These are phyloP conservation scores for Sycophila sp. DNA, from an alignment of 1,140 invertebrate genomes.

Conservation along the genomic window DNA sequence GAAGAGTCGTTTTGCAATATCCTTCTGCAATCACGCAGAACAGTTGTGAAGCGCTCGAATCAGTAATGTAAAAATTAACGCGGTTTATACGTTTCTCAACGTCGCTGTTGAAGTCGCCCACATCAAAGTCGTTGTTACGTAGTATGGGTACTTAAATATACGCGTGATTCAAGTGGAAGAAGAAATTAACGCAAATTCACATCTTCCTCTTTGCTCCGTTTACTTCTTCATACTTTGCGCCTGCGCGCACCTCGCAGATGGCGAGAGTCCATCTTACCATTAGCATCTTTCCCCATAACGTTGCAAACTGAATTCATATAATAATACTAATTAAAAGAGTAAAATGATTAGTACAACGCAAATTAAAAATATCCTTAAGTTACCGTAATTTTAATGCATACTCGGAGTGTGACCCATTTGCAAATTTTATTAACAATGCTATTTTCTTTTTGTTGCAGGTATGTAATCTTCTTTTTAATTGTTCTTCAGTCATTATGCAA, in stretches of 20 bases:
- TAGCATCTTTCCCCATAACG: not conserved
- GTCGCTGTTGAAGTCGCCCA: slow-evolving; percentile 11
- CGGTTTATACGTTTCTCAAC: slow-evolving; percentile 14
- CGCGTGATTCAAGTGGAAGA: slow-evolving; percentile 22
- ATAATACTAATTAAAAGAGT: too few species aligned
- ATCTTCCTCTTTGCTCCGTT: slow-evolving; percentile 27
- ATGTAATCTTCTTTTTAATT: not conserved
- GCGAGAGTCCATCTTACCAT: slow-evolving; percentile 28
- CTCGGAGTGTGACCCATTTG: too few species aligned
- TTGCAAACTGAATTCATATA: too few species aligned
- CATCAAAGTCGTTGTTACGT: slow-evolving; percentile 18
- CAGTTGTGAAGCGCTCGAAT: slow-evolving; percentile 11
- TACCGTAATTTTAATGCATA: too few species aligned
- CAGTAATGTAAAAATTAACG: slow-evolving; percentile 21
- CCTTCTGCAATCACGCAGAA: slow-evolving; percentile 7
- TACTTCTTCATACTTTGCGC: slow-evolving; percentile 6
- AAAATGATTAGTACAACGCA: too few species aligned
- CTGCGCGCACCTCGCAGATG: not conserved
- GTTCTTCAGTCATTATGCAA: too few species aligned
- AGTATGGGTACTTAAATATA: slow-evolving; percentile 12
- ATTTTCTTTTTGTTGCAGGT: slow-evolving; percentile 13
- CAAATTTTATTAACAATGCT: not conserved
- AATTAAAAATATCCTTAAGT: too few species aligned
- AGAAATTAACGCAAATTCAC: slow-evolving; percentile 39
- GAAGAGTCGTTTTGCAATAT: not conserved